These are phyloP conservation scores for Oceanodroma tethys DNA, from an alignment of 2,113 vertebrate species.

Conservation along the genomic window DNA sequence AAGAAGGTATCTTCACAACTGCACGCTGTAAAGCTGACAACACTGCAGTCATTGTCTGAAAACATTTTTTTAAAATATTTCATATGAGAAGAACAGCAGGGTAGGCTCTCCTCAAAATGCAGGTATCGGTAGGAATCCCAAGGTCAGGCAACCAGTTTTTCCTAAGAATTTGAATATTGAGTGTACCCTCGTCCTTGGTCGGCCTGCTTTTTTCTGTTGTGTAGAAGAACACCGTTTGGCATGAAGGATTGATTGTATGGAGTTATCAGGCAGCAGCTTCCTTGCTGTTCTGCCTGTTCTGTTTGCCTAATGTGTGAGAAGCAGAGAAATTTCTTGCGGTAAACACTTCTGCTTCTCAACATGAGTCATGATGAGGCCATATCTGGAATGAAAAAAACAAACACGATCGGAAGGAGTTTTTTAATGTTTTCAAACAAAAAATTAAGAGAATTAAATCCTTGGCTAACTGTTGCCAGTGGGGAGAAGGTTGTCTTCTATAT, in stretches of 20 bases:
- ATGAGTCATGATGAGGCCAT: background rate
- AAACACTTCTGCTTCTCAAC: background rate
- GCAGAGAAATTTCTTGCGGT: background rate
- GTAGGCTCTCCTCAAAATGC: background rate
- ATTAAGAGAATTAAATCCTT: background rate
- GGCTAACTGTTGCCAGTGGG: background rate
- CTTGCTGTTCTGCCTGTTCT: background rate
- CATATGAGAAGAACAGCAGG: background rate
- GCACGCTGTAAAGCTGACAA: background rate
- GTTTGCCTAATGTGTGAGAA: background rate
- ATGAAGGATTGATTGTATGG: background rate
- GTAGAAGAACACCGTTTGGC: background rate
- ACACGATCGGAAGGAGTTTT: background rate
- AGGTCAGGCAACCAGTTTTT: background rate
- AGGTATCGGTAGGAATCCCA: background rate
- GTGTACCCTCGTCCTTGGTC: background rate
- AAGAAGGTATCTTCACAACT: constrained; percentile 71
- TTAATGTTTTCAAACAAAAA: background rate
- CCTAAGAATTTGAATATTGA: background rate
- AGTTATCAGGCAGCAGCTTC: background rate
- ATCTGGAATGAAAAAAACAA: background rate
- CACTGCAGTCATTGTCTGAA: background rate
- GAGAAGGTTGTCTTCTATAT: background rate
- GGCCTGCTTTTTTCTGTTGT: background rate
- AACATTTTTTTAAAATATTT: background rate